Base-by-base conservation (phyloP, 2,113 vertebrate species). In the Pedionomus torquatus region DNA sequence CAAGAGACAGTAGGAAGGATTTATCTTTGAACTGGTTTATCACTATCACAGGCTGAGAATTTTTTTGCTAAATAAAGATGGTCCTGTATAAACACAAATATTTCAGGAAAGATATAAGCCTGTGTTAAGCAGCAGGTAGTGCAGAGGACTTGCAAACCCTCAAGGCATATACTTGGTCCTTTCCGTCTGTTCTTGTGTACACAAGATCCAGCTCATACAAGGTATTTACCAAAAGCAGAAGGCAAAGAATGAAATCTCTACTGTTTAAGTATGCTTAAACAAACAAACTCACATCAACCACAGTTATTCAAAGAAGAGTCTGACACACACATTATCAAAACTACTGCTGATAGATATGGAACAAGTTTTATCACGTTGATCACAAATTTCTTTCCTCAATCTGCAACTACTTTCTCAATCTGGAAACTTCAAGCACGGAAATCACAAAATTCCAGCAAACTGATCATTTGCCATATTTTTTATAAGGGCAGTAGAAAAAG, bases 181-280 rank as follows among this genome's bases (percentile, higher is more conserved):
- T 82, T 48, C 13, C 1, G 35, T 18, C 35, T 26, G 1, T 17
- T 58, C 26, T 55, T 6, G 2, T 0, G 0, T 12, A 46, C 15
- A 63, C 24, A 41, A 88, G 41, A 37, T 57, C 21, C 7, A 55
- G 7, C 16, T 63, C 26, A 17, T 26, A 2, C 14, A 33, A 70
- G 13, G 9, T 19, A 28, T 19, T 75, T 58, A 43, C 8, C 35
- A 57, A 11, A 0, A 65, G 49, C 0, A 30, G 15, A 75, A 87
- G 7, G 25, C 30, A 65, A 57, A 58, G 10, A 15, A 65, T 51
- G 13, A 13, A 4, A 41, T 33, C 44, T 23, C 26, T 6, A 12
- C 21, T 0, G 0, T 26, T 44, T 30, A n/a, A 54, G 20, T 23
- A 13, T 1, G 8, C 48, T 52, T 49, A 17, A 70, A 61, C 17